Percentiles rank a stretch among this genome's conserved stretches.
These are phyloP conservation scores for Zosterops lateralis DNA, from an alignment of 2,113 vertebrate species.

Conservation along the genomic window DNA sequence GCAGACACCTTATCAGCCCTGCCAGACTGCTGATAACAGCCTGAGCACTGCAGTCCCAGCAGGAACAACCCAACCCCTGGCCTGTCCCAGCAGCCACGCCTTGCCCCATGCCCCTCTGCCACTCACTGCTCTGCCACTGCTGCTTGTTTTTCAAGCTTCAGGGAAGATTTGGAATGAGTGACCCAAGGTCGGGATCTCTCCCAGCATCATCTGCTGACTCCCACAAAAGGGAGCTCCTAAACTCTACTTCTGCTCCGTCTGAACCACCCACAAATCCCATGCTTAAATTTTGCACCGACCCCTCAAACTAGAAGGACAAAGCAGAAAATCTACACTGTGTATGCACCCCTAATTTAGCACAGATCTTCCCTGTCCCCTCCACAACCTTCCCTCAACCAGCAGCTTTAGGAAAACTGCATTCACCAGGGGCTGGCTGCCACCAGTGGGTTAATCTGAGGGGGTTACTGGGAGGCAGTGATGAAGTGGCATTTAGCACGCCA, in stretches of 20 bases:
- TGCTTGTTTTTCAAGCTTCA: neutral
- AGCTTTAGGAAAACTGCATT: neutral
- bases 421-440: neutral
- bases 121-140: neutral
- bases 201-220: neutral
- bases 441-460: neutral
- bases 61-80: neutral
- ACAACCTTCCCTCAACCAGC: neutral
- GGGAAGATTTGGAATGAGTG: neutral
- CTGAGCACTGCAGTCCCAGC: neutral
- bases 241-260: neutral
- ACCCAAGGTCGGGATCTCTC: neutral
- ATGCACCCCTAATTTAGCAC: rapidly evolving
- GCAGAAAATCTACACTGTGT: rapidly evolving
- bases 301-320: neutral
- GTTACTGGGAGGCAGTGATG: neutral
- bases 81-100: neutral
- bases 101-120: neutral
- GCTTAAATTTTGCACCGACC: neutral
- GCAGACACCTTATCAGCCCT: neutral
- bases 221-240: neutral
- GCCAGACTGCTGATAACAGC: neutral
- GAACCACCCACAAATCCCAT: neutral
- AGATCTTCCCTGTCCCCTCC: neutral
- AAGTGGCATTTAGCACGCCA: neutral